These are phyloP conservation scores for Ptychodera flava DNA, from an alignment of 35 echinoderm and acorn worm genomes.

Conservation along the genomic window DNA sequence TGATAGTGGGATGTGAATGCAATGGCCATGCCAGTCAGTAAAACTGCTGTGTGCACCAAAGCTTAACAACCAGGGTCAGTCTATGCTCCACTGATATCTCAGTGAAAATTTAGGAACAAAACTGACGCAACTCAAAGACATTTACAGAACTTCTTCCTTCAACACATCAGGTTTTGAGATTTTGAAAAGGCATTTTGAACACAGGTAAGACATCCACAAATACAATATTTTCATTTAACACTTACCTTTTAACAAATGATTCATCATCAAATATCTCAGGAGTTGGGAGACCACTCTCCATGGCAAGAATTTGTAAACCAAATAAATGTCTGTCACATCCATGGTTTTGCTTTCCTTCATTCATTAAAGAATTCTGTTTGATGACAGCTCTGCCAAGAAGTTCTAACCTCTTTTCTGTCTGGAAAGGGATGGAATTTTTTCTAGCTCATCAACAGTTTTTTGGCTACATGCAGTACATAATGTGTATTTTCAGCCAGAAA, in stretches of 20 bases:
- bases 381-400: conserved; percentile 8
- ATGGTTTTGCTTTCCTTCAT: background rate
- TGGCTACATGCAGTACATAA: too few species aligned
- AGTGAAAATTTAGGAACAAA: too few species aligned
- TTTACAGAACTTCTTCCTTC: background rate
- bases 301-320: conserved; percentile 50
- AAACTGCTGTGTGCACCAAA: too few species aligned
- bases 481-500: too few species aligned
- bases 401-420: conserved; percentile 6
- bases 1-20: too few species aligned
- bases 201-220: background rate
- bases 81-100: too few species aligned
- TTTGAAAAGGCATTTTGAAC: background rate
- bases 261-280: conserved; percentile 72
- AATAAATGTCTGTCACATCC: conserved; percentile 80
- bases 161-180: background rate
- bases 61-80: too few species aligned
- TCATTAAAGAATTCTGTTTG: conserved; percentile 18
- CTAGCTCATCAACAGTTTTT: too few species aligned
- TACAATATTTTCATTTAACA: background rate
- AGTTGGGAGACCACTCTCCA: conserved; percentile 44
- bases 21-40: too few species aligned
- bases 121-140: background rate
- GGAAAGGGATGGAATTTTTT: background rate
- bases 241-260: conserved; percentile 72